Base-by-base conservation (phyloP, 2,888 invertebrate genomes). In the Lithophane leautieri region DNA sequence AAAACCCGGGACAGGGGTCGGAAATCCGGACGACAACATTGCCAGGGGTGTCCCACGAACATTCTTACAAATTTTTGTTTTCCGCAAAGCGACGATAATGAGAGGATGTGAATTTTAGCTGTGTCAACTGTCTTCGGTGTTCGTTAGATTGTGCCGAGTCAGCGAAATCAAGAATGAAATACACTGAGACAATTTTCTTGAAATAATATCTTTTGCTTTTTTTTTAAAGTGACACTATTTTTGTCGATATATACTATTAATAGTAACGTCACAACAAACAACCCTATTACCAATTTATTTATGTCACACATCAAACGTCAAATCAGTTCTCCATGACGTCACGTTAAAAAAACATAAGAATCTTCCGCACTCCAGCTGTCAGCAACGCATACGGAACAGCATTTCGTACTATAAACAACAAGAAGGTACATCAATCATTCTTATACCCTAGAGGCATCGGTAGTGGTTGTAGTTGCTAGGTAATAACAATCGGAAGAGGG, bases 401-500 rank as follows among this genome's bases (percentile, higher is more conserved):
- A 81, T 58, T 82, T 78, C 34, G 71, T 75, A 77, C 75, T 85
- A 76, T 78, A 83, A 79, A 86, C 85, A 83, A 86, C 85, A 83
- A 86, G 83, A 80, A 86, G 84, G 79, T 79, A 86, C 84, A 88
- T 88, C 85, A 88, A 91, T 89, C 89, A 90, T 87, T 85, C 82
- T 72, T 83, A 74, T 83, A 82, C 86, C 83, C 83, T 70, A 70
- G 86, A 83, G 83, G 81, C 74, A 81, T 82, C 69, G 85, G 83
- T 84, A 76, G 78, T 63, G 80, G 80, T 86, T 80, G 84, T 87
- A 87, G 87, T 89, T 89, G 89, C 90, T 89, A 88, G 91, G 92
- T 95, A 95, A 95, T 94, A 95, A 92, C 94, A 93, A 94, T 93
- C 94, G 94, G 94, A 95, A 94, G 90, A 90, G 90, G 88, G 90